phyloP scores from a whole-genome alignment of 2,113 vertebrate genomes.

The Rattus norvegicus region GRCr8 NC_086036.1:57480501-57481000 shows the following conservation, averaged over 20 bases:
- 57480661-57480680: background rate
- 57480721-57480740: background rate
- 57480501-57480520: background rate
- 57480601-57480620: background rate
- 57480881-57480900: background rate
- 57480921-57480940: slow-evolving; percentile 92
- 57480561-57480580: background rate
- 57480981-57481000: slow-evolving; percentile 97
- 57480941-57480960: slow-evolving; percentile 92
- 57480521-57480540: background rate
- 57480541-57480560: background rate
- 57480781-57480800: background rate
- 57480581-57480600: background rate
- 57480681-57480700: no score
- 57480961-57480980: slow-evolving; percentile 96
- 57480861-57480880: background rate
- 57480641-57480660: background rate
- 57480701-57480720: background rate
- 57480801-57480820: background rate
- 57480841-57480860: background rate
- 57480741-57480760: background rate
- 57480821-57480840: background rate
- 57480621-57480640: background rate
- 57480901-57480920: background rate
- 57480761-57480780: background rate